Conservation (phyloP, 2,888 invertebrate genomes). For the Saturnia pavonia region DNA sequence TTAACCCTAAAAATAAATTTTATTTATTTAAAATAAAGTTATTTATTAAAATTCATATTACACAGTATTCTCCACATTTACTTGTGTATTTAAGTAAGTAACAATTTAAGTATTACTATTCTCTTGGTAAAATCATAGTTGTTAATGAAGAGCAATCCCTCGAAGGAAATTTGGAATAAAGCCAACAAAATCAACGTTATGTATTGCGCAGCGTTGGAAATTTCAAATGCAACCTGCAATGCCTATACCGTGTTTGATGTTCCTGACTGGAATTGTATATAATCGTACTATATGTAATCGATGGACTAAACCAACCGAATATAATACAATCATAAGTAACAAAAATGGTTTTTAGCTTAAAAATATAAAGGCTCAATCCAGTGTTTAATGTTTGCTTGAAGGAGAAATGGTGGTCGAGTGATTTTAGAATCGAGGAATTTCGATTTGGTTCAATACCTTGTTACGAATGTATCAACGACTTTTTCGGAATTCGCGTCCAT, state of each 20-base stretch:
- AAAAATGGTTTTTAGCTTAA: constrained; percentile 11
- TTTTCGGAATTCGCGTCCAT: too few relatives aligned
- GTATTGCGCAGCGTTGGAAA: constrained; percentile 26
- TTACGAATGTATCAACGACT: too few relatives aligned
- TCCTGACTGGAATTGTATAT: constrained; percentile 21
- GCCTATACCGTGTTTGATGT: constrained; percentile 15
- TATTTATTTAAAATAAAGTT: too few relatives aligned
- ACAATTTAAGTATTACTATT: background rate
- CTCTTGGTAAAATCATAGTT: constrained; percentile 13
- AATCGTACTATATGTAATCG: background rate
- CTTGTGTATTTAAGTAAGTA: too few relatives aligned
- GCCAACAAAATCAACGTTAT: constrained; percentile 34
- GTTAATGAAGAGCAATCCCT: constrained; percentile 19
- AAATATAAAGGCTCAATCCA: background rate
- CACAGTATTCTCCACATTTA: background rate
- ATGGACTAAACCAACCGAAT: background rate
- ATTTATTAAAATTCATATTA: background rate
- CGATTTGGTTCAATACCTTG: too few relatives aligned
- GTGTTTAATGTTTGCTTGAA: too few relatives aligned
- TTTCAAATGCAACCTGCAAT: constrained; percentile 24
- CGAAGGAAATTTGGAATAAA: constrained; percentile 26
- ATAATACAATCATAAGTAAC: background rate
- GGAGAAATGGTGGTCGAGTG: too few relatives aligned
- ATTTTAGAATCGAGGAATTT: too few relatives aligned
- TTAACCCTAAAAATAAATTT: too few relatives aligned